Percentiles rank a stretch among this genome's conserved stretches.
Evolutionary conservation across 1,140 invertebrate genomes (phyloP).

Genomic region (Caerostris extrusa): DNA sequence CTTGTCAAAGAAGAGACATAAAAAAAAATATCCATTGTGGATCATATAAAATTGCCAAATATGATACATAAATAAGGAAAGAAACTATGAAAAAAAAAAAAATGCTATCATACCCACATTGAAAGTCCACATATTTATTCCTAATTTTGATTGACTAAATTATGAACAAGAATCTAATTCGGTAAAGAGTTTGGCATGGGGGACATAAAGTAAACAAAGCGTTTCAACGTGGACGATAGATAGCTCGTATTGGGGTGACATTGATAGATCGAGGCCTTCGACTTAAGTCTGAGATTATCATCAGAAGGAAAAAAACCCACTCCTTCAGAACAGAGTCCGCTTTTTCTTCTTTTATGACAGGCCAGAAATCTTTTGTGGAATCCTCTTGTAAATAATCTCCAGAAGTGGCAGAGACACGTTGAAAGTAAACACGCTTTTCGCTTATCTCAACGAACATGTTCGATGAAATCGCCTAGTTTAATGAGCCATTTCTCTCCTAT

Average conservation of each 20-base stretch:
- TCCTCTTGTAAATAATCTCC: conserved; percentile 25
- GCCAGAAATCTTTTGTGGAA: neutral
- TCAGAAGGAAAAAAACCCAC: neutral
- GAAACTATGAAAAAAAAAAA: neutral
- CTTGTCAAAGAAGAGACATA: no score
- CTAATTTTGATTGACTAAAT: neutral
- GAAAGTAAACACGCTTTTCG: conserved; percentile 15
- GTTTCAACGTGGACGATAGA: neutral
- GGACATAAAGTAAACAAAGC: neutral
- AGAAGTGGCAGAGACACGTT: conserved; percentile 7
- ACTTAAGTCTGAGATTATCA: conserved; percentile 39
- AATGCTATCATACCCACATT: neutral
- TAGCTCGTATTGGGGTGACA: neutral
- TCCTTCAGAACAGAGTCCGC: neutral
- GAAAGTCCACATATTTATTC: neutral
- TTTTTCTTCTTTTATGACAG: conserved; percentile 24
- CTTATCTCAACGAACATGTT: conserved; percentile 35
- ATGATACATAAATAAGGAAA: no score
- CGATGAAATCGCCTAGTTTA: neutral
- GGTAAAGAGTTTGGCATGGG: neutral
- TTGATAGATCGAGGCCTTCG: conserved; percentile 19
- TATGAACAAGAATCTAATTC: neutral
- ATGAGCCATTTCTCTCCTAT: conserved; percentile 15
- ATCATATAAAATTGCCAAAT: no score
- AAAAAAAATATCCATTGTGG: no score